Conservation (phyloP, 2,797 vertebrate genomes). For the Xyrichtys novacula region DNA sequence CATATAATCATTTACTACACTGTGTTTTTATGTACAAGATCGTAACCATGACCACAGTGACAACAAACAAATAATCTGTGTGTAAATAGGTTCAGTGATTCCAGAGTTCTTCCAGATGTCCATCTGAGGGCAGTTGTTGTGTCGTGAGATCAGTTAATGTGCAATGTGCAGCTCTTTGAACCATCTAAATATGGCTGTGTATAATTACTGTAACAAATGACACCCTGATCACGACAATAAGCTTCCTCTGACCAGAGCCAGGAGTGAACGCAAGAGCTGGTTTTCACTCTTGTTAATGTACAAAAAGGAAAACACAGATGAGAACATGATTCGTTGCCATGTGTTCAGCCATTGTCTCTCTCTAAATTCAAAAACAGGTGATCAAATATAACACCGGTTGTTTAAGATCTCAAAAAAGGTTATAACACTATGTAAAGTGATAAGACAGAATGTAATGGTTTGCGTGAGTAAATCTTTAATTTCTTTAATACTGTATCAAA, state of each 20-base stretch:
- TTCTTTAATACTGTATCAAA: too few species aligned
- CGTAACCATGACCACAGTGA: conserved; percentile 69
- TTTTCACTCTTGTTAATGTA: neutral
- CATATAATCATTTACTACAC: conserved; percentile 31
- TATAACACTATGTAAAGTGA: too few species aligned
- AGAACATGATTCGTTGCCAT: neutral
- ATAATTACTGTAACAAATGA: conserved; percentile 44
- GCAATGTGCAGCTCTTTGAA: conserved; percentile 36
- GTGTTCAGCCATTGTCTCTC: conserved; percentile 6
- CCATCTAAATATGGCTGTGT: conserved; percentile 29
- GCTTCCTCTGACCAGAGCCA: conserved; percentile 5
- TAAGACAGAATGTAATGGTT: too few species aligned
- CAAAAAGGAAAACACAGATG: neutral
- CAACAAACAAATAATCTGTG: conserved; percentile 66
- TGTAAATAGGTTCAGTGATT: conserved; percentile 56
- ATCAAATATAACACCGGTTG: too few species aligned
- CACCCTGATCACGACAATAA: conserved; percentile 9
- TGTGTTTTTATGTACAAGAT: conserved; percentile 50
- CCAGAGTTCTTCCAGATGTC: conserved; percentile 69
- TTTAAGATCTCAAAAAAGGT: too few species aligned
- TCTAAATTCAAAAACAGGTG: too few species aligned
- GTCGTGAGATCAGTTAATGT: conserved; percentile 40
- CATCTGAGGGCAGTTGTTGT: conserved; percentile 46
- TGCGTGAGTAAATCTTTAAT: too few species aligned
- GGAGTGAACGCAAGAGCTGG: neutral